Percentiles rank a stretch among this genome's conserved stretches.
phyloP scores from a whole-genome alignment of 2,113 vertebrate species.

The Oophaga pumilio region DNA sequence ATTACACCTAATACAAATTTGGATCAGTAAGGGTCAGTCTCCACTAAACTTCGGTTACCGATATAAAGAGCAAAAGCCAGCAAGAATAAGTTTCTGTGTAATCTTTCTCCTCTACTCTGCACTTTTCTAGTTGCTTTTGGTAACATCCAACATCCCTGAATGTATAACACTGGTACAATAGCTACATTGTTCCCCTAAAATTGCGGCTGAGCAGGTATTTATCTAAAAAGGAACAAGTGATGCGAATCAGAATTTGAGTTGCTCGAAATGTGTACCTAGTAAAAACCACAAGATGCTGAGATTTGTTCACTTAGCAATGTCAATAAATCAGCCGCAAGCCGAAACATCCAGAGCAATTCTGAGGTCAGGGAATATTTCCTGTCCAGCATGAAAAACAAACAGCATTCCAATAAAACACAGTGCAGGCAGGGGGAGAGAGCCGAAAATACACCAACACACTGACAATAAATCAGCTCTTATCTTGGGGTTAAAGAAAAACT shows the following conservation, averaged over 20 bases:
- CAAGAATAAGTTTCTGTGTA: neutral
- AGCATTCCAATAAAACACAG: conserved; percentile 42
- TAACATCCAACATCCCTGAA: neutral
- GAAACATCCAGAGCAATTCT: conserved; percentile 44
- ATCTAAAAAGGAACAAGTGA: conserved; percentile 43
- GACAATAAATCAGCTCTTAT: conserved; percentile 41
- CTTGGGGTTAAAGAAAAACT: conserved; percentile 33
- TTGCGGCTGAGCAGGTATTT: neutral
- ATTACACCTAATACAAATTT: too few species aligned
- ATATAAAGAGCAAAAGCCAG: neutral
- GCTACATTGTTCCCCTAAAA: neutral
- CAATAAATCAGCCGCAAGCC: conserved; percentile 47
- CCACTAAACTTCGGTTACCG: neutral
- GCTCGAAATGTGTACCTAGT: conserved; percentile 15
- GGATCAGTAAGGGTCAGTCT: neutral
- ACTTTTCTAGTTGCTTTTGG: neutral
- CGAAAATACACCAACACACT: conserved; percentile 13
- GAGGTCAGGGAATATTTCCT: conserved; percentile 51
- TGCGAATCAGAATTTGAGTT: conserved; percentile 5
- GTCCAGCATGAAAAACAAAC: conserved; percentile 45
- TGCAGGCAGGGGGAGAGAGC: conserved; percentile 24
- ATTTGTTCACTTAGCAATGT: conserved; percentile 40
- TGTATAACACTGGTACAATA: neutral
- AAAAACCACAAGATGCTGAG: conserved; percentile 39
- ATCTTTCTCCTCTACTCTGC: neutral